Evolutionary conservation across 2,113 vertebrate genomes (phyloP), one percentile per base, ranked within the genome.

Genomic region (Tetrao urogallus): DNA sequence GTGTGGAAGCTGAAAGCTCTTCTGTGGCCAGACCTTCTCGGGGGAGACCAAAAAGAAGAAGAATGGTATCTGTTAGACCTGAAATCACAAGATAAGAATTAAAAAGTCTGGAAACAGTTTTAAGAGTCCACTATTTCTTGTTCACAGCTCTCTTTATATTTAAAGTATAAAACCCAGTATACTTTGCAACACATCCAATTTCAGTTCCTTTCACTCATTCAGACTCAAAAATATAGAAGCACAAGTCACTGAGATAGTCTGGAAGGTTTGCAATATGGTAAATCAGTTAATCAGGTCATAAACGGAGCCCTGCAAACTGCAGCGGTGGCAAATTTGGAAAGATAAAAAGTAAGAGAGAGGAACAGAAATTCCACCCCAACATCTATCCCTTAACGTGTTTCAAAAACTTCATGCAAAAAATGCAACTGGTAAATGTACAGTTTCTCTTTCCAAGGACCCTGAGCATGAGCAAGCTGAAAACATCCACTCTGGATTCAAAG

Each of bases 391-490:
- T 45, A 67, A 38, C 11, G 25, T 6, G 3, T 43, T 82, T 82
- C 32, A 12, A 84, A 88, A 81, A 36, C 15, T 78, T 77, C 4
- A 77, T 22, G 28, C 24, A 32, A 90, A 81, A 54, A 90, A 83
- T 30, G 4, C 56, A 83, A 36, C 42, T 74, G 22, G 27, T 82
- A 40, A 86, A 71, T 57, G 8, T 78, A 65, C n/a, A 15, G 11
- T 48, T 56, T 91, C 40, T 94, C 42, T 96, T 96, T 89, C 34
- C 45, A 95, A 98, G 97, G 96, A 97, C 65, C 82, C 75, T 58
- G 90, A 78, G 25, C 63, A 60, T 28, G 86, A 58, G 28, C 58
- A 94, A 48, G 42, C 14, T 89, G 90, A 94, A 94, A 87, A 92
- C 58, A 94, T 93, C 38, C 50, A 90, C 7, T 92, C 81, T 45